These are phyloP conservation scores for Drosophila mimetica DNA, from an alignment of 2,888 invertebrate species.

Conservation along the genomic window DNA sequence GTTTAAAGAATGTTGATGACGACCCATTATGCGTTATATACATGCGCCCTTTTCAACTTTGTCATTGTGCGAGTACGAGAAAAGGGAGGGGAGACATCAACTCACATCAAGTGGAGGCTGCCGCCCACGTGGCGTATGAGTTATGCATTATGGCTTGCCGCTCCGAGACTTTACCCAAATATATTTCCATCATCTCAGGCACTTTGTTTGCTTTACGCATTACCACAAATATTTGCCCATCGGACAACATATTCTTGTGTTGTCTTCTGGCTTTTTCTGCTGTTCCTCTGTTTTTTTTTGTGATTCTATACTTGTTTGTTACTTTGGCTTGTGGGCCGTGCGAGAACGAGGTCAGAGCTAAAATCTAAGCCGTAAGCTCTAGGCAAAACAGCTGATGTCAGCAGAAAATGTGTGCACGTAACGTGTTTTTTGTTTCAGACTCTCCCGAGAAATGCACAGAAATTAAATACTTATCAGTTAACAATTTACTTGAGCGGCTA, in stretches of 20 bases:
- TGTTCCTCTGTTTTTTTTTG: conserved; percentile 16
- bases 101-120: conserved; percentile 1
- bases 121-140: conserved; percentile 43
- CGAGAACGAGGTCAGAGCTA: conserved; percentile 64
- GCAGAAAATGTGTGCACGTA: conserved; percentile 57
- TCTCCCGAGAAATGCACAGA: conserved; percentile 7
- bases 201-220: conserved; percentile 66
- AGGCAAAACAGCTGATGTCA: conserved; percentile 72
- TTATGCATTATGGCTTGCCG: conserved; percentile 32
- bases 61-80: conserved; percentile 17
- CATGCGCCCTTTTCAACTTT: conserved; percentile 26
- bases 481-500: too few species aligned
- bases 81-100: conserved; percentile 9
- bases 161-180: conserved; percentile 32
- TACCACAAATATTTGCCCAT: conserved; percentile 72
- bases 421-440: conserved; percentile 36
- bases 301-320: conserved; percentile 30
- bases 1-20: conserved; percentile 25
- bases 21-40: conserved; percentile 30
- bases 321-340: conserved; percentile 48
- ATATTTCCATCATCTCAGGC: conserved; percentile 37
- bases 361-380: conserved; percentile 70
- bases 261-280: conserved; percentile 36
- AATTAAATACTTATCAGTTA: neutral
- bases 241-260: conserved; percentile 68